These are phyloP conservation scores for Melanerpes aurifrons DNA, from an alignment of 2,113 vertebrate species.

Conservation along the genomic window DNA sequence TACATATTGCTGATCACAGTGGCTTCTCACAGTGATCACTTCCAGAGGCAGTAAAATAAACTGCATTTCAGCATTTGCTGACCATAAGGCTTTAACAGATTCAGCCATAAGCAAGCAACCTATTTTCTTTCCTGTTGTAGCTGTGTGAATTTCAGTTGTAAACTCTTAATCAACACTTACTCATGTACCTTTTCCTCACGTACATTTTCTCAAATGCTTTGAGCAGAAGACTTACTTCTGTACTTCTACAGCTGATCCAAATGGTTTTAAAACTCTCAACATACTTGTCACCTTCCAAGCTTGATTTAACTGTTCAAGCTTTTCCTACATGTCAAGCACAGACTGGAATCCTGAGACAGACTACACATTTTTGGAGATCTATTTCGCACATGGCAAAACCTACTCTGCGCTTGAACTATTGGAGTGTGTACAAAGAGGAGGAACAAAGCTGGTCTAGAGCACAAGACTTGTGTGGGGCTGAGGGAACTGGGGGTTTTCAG, in stretches of 20 bases:
- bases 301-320: background rate
- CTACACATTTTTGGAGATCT: background rate
- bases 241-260: background rate
- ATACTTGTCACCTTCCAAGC: background rate
- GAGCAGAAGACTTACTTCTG: background rate
- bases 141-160: background rate
- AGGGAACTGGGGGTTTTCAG: no score
- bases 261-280: background rate
- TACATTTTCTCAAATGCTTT: background rate
- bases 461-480: no score
- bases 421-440: no score
- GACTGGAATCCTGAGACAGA: background rate
- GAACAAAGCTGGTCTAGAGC: no score
- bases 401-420: background rate
- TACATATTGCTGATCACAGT: background rate
- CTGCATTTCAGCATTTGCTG: slow-evolving; percentile 21
- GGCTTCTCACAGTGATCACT: background rate
- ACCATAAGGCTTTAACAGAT: background rate
- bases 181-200: background rate
- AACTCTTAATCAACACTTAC: background rate
- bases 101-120: background rate
- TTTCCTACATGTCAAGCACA: background rate
- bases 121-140: background rate
- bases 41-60: slow-evolving; percentile 30
- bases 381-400: background rate